A percentile compares a stretch with the other conserved stretches of the same genome.
Evolutionary conservation across 2,888 invertebrate species (phyloP).

Genomic region (Harmothoe impar): DNA sequence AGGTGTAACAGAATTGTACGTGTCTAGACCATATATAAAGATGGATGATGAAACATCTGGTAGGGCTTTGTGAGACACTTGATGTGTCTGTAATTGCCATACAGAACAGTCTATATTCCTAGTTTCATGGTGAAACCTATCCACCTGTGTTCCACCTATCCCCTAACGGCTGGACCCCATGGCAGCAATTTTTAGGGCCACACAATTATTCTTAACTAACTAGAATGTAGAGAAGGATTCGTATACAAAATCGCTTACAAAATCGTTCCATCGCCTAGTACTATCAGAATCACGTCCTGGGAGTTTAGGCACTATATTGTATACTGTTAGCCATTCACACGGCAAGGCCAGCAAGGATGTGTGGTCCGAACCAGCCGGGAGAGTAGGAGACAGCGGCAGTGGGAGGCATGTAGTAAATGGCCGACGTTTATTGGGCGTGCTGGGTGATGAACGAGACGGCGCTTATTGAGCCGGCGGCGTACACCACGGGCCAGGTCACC

Average conservation of each 20-base stretch:
- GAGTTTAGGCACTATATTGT: neutral
- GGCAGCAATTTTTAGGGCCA: too few relatives aligned
- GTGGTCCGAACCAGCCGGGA: neutral
- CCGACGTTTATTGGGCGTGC: constrained; percentile 51
- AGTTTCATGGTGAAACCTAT: too few relatives aligned
- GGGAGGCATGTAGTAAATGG: constrained; percentile 29
- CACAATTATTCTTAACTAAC: too few relatives aligned
- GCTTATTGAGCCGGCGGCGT: constrained; percentile 7
- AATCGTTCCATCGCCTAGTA: neutral
- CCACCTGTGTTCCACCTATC: neutral
- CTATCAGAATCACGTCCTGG: neutral
- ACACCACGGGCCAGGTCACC: neutral
- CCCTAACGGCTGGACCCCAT: neutral
- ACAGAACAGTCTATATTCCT: too few relatives aligned
- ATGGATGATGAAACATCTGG: too few relatives aligned
- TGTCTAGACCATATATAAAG: too few relatives aligned
- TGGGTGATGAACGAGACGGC: neutral
- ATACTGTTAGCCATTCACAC: neutral
- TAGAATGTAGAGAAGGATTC: too few relatives aligned
- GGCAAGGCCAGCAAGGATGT: neutral
- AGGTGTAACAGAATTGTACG: too few relatives aligned
- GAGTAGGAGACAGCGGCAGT: neutral
- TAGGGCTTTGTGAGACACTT: too few relatives aligned
- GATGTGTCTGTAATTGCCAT: too few relatives aligned
- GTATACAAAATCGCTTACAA: neutral